phyloP scores from a whole-genome alignment of 2,797 vertebrate genomes.

The Podarcis siculus region DNA sequence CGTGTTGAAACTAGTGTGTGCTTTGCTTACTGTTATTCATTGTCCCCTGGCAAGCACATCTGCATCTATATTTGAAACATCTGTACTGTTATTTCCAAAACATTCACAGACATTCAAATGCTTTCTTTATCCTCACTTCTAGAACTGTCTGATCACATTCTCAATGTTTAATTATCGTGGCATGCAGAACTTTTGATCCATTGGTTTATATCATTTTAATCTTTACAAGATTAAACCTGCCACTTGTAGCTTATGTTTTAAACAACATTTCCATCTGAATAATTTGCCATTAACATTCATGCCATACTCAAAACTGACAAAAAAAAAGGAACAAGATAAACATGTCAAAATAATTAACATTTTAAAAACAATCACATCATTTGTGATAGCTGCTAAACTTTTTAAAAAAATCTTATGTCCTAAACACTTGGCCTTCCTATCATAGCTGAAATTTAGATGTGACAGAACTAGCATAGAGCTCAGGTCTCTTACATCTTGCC shows the following conservation, averaged over 20 bases:
- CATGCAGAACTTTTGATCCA: no score
- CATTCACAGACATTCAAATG: no score
- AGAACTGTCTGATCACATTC: no score
- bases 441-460: not conserved
- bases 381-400: not conserved
- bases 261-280: not conserved
- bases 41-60: not conserved
- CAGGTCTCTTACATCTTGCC: not conserved
- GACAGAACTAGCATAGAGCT: not conserved
- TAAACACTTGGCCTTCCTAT: not conserved
- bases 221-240: not conserved
- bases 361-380: constrained; percentile 24
- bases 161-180: no score
- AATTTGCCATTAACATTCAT: not conserved
- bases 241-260: no score
- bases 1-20: not conserved
- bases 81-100: not conserved
- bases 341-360: constrained; percentile 44
- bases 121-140: no score
- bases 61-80: not conserved
- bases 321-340: not conserved
- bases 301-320: constrained; percentile 21
- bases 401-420: constrained; percentile 26
- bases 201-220: not conserved
- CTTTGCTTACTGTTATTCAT: not conserved